Base-by-base conservation (phyloP, 2,888 invertebrate genomes). In the Syrphus vitripennis region DNA sequence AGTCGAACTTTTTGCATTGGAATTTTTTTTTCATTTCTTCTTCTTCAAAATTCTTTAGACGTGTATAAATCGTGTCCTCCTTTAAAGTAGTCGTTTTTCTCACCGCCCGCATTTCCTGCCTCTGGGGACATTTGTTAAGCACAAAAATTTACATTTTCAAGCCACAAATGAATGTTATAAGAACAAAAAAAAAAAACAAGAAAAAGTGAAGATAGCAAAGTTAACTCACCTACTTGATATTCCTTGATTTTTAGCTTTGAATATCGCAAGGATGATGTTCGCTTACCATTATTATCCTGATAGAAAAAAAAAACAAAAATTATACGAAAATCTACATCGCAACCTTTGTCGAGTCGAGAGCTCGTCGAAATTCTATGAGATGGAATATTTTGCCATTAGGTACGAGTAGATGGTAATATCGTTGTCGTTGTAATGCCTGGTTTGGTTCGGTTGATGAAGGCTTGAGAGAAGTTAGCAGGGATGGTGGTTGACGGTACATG, bases 181-280 rank as follows among this genome's bases (percentile, higher is more conserved):
- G 21, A 42, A 55, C 31, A 61, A 69, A 65, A 57, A 67, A 45
- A 40, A 21, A 37, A 14, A 37, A 59, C 31, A 67, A 48, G 21
- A 67, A 34, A 42, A 3, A 9, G 6, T n/a, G 6, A n/a, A 45
- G 29, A 65, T 45, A 16, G 31, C 65, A 72, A 77, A 81, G 77
- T 86, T 86, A 86, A 81, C 84, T 50, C 29, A 67, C 50, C 67
- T 86, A 86, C 84, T 86, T 86, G 80, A 81, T 86, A 86, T 86
- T 86, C 84, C 67, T 50, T 42, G 48, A 40, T 65, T 79, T n/a
- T 71, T 24, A 79, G 65, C 83, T 45, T 70, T 65, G 65, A 42
- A 21, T 48, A 45, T 45, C 19, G n/a, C n/a, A 48, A 50, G 31
- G 50, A 67, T 42, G 59, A 59, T 59, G 59, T 34, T 59, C 59